These are phyloP conservation scores for Silurus lanzhouensis DNA, from an alignment of 2,797 vertebrate genomes.

Conservation along the genomic window DNA sequence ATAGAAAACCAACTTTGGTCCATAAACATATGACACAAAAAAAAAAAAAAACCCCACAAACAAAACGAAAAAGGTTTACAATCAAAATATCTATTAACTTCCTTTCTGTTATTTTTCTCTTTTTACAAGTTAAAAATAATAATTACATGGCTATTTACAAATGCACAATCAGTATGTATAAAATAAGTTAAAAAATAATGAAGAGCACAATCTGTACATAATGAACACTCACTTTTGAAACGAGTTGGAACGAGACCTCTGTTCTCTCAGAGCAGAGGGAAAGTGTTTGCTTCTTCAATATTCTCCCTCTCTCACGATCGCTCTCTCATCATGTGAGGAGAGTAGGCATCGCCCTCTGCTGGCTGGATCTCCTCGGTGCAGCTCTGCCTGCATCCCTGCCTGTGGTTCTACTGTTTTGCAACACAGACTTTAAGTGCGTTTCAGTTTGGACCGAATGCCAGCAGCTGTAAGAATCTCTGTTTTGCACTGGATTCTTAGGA, in stretches of 20 bases:
- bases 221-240: slow-evolving; percentile 73
- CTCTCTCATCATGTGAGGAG: neutral
- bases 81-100: slow-evolving; percentile 93
- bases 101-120: slow-evolving; percentile 78
- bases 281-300: slow-evolving; percentile 8
- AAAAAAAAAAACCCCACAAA: no score
- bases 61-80: slow-evolving; percentile 79
- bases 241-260: slow-evolving; percentile 61
- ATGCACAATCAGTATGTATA: slow-evolving; percentile 96
- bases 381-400: slow-evolving; percentile 13
- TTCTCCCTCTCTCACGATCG: neutral
- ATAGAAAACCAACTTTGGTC: slow-evolving; percentile 96
- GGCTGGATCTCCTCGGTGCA: slow-evolving; percentile 36
- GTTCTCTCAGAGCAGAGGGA: slow-evolving; percentile 42
- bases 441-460: slow-evolving; percentile 38
- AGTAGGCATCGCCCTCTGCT: slow-evolving; percentile 46
- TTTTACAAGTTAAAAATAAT: slow-evolving; percentile 93
- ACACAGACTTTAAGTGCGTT: slow-evolving; percentile 52
- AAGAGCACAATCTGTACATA: slow-evolving; percentile 82
- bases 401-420: slow-evolving; percentile 13
- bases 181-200: slow-evolving; percentile 96
- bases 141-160: slow-evolving; percentile 99
- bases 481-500: slow-evolving; percentile 20
- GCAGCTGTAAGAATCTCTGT: slow-evolving; percentile 10
- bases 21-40: slow-evolving; percentile 88